Evolutionary conservation across 1,140 invertebrate species (phyloP), one percentile per base, ranked within the genome.

Genomic region (Monomorium pharaonis): DNA sequence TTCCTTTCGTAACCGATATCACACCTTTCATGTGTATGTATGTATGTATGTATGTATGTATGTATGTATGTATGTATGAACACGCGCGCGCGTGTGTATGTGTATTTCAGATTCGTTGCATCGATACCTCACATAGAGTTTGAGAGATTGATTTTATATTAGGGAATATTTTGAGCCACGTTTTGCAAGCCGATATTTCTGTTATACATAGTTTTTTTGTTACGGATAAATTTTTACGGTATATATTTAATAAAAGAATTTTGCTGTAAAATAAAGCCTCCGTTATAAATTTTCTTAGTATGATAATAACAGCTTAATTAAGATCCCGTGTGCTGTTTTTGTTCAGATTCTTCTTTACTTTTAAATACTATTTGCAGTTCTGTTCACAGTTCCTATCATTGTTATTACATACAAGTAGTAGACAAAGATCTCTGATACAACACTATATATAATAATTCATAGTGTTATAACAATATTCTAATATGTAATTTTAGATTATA

Each of bases 351-450:
- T 60, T 24, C n/a, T 65, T 30, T 21, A 33, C 30, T 60, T 0
- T 54, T 56, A n/a, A 78, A 42, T 56, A 54, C 24, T 27, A 33
- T 30, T 77, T 6, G 58, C 24, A 77, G 70, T 44, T 77, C 16
- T 75, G 24, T 44, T 62, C 58, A 21, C 56, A 56, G 51, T 72
- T 83, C 21, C 67, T 62, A 72, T 72, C 12, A 58, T 56, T 81
- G 3, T 3, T 80, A 14, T 72, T 44, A 54, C 7, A 81, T n/a
- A 24, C 16, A 67, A 37, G 24, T 42, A 67, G 49, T 18, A 47
- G n/a, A 54, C 30, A 21, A 51, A 72, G 37, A 81, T 80, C 54
- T 72, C 65, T 56, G 51, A 72, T 27, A 33, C 37, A 21, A 37
- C 24, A 16, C 54, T 30, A 12, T 63, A 30, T 78, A 44, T 75